phyloP scores from a whole-genome alignment of 2,113 vertebrate genomes.

The Salvelinus namaycush region DNA sequence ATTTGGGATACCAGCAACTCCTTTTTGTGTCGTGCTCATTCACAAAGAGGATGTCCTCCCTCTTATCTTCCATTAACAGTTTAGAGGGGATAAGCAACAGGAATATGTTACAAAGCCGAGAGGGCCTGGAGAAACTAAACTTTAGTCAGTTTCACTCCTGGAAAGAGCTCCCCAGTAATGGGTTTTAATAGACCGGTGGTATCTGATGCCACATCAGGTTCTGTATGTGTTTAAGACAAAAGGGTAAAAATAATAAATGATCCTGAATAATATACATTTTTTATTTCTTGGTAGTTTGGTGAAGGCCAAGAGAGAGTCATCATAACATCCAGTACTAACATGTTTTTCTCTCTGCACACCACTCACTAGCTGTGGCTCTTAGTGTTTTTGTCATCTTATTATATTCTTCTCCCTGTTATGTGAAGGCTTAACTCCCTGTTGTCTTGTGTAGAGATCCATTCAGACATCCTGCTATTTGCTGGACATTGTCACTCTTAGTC shows the following conservation, averaged over 20 bases:
- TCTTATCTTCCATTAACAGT: constrained; percentile 29
- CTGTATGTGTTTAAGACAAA: neutral
- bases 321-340: neutral
- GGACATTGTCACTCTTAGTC: neutral
- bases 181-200: constrained; percentile 18
- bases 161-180: neutral
- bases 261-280: neutral
- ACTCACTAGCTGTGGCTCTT: neutral
- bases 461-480: neutral
- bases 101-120: neutral
- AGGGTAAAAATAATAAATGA: neutral
- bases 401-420: no score
- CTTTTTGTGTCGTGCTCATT: neutral
- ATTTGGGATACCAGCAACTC: neutral
- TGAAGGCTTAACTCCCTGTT: no score
- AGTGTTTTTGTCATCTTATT: neutral
- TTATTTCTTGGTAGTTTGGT: neutral
- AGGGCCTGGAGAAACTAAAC: neutral
- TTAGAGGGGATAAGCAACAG: neutral
- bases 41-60: constrained; percentile 11
- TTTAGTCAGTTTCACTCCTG: neutral
- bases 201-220: neutral
- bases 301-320: neutral
- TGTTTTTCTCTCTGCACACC: no score
- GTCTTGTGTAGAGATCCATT: neutral